Evolutionary conservation across 2,888 invertebrate species (phyloP).

Genomic region (Iselma pallidipennis): DNA sequence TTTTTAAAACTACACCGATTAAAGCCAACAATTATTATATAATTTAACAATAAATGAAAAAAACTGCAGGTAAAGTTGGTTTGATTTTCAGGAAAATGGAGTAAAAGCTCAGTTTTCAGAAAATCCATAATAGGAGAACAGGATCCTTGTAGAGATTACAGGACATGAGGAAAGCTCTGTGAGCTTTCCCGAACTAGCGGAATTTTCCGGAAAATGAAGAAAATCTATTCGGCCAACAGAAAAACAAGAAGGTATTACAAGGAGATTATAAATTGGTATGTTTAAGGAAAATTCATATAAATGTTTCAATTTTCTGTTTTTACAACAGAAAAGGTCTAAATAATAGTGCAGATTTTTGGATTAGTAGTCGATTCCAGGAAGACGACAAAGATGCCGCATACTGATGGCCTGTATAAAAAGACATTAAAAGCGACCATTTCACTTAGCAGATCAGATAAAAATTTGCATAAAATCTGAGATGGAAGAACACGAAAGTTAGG

Average conservation of each 20-base stretch:
- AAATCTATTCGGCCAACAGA: conserved; percentile 17
- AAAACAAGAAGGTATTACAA: conserved; percentile 2
- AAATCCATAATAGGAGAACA: conserved; percentile 39
- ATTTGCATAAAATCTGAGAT: conserved; percentile 8
- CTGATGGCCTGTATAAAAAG: conserved; percentile 7
- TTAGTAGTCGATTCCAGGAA: conserved; percentile 48
- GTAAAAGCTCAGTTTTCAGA: conserved; percentile 47
- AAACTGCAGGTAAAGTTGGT: conserved; percentile 3
- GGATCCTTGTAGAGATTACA: conserved; percentile 7
- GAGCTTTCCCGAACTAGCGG: conserved; percentile 18
- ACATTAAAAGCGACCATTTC: conserved; percentile 10
- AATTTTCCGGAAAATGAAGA: conserved; percentile 33
- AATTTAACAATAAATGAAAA: not conserved
- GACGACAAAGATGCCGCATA: conserved; percentile 49
- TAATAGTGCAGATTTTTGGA: conserved; percentile 44
- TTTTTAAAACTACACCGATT: not conserved
- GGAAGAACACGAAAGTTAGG: not conserved
- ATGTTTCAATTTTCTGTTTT: no score
- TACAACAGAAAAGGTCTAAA: not conserved
- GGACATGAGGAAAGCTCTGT: conserved; percentile 1
- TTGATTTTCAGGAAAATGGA: conserved; percentile 35
- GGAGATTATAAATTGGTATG: conserved; percentile 4
- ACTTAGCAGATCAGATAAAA: conserved; percentile 5
- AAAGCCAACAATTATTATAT: not conserved
- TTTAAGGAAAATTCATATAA: no score